Evolutionary conservation across 2,888 invertebrate genomes (phyloP), one percentile per base, ranked within the genome.

Genomic region (Eurois occulta): DNA sequence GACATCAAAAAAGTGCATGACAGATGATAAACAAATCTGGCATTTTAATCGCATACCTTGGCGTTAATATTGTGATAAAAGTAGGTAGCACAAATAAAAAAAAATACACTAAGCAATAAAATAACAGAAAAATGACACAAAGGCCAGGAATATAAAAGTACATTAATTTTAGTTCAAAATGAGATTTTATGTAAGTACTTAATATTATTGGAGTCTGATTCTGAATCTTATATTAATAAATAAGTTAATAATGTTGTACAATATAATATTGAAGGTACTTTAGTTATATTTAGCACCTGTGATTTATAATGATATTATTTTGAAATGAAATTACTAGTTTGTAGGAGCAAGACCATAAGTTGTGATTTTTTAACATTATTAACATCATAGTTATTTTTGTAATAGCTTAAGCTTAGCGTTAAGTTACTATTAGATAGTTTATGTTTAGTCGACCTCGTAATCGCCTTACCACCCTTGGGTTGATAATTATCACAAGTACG

Each of bases 1-100:
- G 66, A 97, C 97, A 64, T 97, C 98, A 66, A 97, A 97, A 72
- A 94, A 96, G 46, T 98, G 98, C 91, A 94, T 96, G 7, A 95
- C 95, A 52, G 95, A 96, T 76, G 91, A 94, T 52, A 96, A 97
- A 75, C 98, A 98, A 92, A 97, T 97, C 89, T 98, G 98, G 98
- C 95, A 95, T 89, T 95, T 98, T 81, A 97, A 98, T 92, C 91
- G 97, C 77, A 97, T 98, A 89, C 95, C 97, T 90, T 98, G 98
- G 98, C 97, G 97, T 87, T 92, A 88, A 86, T 66, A 38, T 78
- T 86, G 87, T 80, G 81, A 85, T 84, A 85, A 72, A 84, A 71
- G 41, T 87, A 86, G 83, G 43, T 88, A 89, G 88, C 86, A 87
- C 85, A 86, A 89, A 86, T 83, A 75, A 67, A 72, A 75, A 67